Conservation (phyloP, 2,797 vertebrate species). For the Oophaga sylvatica region DNA sequence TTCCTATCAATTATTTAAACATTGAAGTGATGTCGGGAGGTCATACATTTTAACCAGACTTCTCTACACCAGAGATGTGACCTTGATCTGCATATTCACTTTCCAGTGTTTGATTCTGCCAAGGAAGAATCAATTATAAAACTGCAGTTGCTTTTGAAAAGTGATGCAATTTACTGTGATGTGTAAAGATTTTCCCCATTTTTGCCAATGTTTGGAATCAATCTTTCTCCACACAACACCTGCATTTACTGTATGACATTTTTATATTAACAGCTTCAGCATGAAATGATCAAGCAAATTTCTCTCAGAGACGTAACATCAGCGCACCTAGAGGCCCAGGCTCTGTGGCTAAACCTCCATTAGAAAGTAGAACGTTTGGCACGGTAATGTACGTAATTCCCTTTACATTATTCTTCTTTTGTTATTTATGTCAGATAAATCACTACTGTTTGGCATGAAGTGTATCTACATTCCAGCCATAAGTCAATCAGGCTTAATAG, state of each 20-base stretch:
- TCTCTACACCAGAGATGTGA: neutral
- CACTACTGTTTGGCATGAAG: too few species aligned
- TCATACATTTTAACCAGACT: constrained; percentile 8
- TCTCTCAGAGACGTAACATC: too few species aligned
- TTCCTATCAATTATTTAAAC: constrained; percentile 40
- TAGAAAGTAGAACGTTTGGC: too few species aligned
- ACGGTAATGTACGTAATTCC: too few species aligned
- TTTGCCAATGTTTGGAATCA: neutral
- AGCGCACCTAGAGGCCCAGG: too few species aligned
- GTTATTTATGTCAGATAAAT: too few species aligned
- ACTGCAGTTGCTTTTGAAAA: neutral
- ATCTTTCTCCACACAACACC: neutral
- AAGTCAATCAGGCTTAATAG: too few species aligned
- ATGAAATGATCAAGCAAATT: too few species aligned
- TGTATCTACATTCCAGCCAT: too few species aligned
- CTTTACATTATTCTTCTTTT: too few species aligned
- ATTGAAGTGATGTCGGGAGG: constrained; percentile 17
- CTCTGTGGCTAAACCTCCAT: too few species aligned
- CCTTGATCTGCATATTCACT: constrained; percentile 8
- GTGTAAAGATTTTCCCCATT: neutral
- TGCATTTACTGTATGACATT: neutral
- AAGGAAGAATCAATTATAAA: neutral
- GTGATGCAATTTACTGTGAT: neutral
- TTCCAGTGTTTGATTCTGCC: constrained; percentile 15
- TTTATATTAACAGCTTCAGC: neutral